Evolutionary conservation across 2,797 vertebrate species (phyloP), one percentile per base, ranked within the genome.

Genomic region (Sebastes paucispinis): DNA sequence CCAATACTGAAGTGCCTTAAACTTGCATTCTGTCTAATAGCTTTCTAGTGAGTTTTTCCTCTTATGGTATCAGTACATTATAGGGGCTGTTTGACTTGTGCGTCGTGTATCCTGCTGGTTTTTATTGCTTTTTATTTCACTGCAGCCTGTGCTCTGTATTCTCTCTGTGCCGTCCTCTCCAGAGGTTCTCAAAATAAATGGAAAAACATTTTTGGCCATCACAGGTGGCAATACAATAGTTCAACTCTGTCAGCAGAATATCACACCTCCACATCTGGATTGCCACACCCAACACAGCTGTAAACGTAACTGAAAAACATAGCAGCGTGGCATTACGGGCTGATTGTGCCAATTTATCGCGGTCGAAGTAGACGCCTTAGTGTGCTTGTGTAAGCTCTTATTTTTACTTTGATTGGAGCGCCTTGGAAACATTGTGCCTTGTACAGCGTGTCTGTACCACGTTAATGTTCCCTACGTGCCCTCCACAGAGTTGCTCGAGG

Each of bases 401-500:
- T 25, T 86, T 86, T 83, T 57, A 52, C 62, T 54, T 74, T 77
- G 59, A 81, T 62, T 66, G 73, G 70, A 73, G 71, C 6, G 1
- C 67, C 65, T 39, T 74, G 58, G 83, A 91, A 88, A 73, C 50
- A 66, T 24, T 24, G n/a, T 8, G 75, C 68, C 66, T 55, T 22
- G 22, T 68, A 73, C 80, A 75, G n/a, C 20, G 43, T 50, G 84
- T 59, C 82, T 77, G 60, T 20, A 86, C 77, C 75, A 50, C 31
- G 16, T 73, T 84, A 85, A 82, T 87, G 80, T 84, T 84, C 57
- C 75, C 81, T 80, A 73, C 27, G 65, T 81, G 86, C 43, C 79
- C 66, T 83, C 73, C 34, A 43, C 50, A 43, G 58, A 68, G 66
- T 73, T 31, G 85, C 84, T 87, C 2, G 6, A 85, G 85, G 87